A percentile compares a stretch with the other conserved stretches of the same genome.
phyloP scores from a whole-genome alignment of 2,888 invertebrate species.

The Spodoptera littoralis region DNA sequence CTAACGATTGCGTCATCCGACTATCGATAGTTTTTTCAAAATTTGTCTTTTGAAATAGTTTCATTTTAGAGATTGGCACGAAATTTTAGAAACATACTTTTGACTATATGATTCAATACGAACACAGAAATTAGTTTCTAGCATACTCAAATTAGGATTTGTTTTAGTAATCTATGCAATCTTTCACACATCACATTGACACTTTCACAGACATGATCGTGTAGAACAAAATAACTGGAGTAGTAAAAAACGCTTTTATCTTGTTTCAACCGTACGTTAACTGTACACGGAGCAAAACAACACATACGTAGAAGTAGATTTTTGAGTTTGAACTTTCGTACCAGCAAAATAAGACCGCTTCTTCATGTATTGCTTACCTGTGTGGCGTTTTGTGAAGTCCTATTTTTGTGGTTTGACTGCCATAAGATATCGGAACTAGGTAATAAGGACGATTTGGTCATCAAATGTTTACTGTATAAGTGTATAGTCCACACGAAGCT shows the following conservation, averaged over 20 bases:
- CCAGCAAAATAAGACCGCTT: constrained; percentile 9
- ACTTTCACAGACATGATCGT: constrained; percentile 34
- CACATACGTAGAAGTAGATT: constrained; percentile 28
- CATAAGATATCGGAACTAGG: too few species aligned
- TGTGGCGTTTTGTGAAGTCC: constrained; percentile 40
- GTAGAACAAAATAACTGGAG: constrained; percentile 13
- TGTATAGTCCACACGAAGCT: neutral
- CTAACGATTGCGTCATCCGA: neutral
- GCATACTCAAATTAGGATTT: constrained; percentile 2
- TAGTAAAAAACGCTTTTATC: constrained; percentile 30
- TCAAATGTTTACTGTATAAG: neutral
- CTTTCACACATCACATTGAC: constrained; percentile 28
- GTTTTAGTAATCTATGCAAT: constrained; percentile 37
- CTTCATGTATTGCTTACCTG: constrained; percentile 42
- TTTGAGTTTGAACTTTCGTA: constrained; percentile 22
- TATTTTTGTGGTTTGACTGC: too few species aligned
- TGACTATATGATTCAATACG: too few species aligned
- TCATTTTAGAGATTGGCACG: neutral
- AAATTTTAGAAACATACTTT: neutral
- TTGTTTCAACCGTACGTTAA: constrained; percentile 23
- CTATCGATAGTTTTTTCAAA: neutral
- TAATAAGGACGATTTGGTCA: too few species aligned
- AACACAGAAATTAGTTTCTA: neutral
- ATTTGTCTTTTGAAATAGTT: constrained; percentile 5
- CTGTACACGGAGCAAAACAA: constrained; percentile 40